These are phyloP conservation scores for Arothron firmamentum DNA, from an alignment of 2,113 vertebrate genomes.

Conservation along the genomic window DNA sequence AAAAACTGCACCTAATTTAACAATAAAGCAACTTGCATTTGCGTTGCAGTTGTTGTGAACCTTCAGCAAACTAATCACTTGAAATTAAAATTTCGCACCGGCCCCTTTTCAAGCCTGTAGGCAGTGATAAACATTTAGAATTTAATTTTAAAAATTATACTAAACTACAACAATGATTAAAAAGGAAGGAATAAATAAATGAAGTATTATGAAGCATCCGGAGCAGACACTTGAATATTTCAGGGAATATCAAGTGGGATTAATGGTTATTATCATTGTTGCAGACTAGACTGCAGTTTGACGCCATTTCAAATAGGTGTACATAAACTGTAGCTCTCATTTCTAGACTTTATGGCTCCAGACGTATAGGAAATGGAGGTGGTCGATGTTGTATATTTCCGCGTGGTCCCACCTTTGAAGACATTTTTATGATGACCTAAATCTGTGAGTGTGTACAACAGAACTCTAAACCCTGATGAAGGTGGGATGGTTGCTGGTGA, in stretches of 20 bases:
- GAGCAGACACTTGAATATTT: constrained; percentile 11
- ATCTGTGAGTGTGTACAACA: constrained; percentile 24
- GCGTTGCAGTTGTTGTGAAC: no score
- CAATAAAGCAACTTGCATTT: no score
- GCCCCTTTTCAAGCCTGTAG: no score
- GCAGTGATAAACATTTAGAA: no score
- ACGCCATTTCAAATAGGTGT: constrained; percentile 48
- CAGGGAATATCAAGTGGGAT: constrained; percentile 32
- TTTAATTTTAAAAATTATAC: no score
- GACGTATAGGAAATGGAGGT: constrained; percentile 33
- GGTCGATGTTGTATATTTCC: constrained; percentile 38
- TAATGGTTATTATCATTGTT: constrained; percentile 45
- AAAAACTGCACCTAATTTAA: neutral
- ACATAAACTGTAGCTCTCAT: constrained; percentile 50
- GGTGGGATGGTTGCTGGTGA: neutral
- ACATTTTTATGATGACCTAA: constrained; percentile 38
- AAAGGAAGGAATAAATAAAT: neutral
- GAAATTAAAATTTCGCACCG: no score
- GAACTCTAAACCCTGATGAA: neutral
- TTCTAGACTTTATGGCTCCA: constrained; percentile 59
- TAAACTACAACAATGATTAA: neutral
- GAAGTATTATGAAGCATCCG: constrained; percentile 2
- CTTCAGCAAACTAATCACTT: no score
- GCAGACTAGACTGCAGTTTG: constrained; percentile 37
- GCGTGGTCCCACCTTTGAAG: constrained; percentile 30